Evolutionary conservation across 2,797 vertebrate species (phyloP).

Genomic region (Hipposideros larvatus): DNA sequence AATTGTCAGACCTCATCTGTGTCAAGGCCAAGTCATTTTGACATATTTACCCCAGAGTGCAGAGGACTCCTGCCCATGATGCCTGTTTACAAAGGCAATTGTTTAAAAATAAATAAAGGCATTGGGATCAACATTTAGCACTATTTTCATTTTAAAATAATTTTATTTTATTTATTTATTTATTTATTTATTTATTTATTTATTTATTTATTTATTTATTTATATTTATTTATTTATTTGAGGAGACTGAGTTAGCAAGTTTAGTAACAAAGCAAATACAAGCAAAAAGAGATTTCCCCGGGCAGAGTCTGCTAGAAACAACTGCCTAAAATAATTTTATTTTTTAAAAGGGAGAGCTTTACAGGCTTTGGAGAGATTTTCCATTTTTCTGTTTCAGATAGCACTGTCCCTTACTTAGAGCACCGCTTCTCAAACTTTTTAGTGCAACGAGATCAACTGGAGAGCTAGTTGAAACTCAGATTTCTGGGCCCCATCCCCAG

Average conservation of each 20-base stretch:
- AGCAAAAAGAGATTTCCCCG: too few species aligned
- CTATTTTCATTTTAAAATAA: conserved; percentile 60
- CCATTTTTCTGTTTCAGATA: conserved; percentile 10
- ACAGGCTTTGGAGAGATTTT: conserved; percentile 43
- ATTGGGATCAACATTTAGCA: conserved; percentile 48
- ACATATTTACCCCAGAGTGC: neutral
- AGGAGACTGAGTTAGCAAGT: too few species aligned
- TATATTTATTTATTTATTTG: neutral
- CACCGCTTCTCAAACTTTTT: neutral
- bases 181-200: neutral
- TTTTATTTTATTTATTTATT: conserved; percentile 16
- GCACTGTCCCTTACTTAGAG: neutral
- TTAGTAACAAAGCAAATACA: too few species aligned
- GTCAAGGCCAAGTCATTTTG: neutral
- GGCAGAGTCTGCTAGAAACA: too few species aligned
- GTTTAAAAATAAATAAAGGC: neutral
- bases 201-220: neutral
- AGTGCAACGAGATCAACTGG: neutral
- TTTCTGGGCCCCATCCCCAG: neutral
- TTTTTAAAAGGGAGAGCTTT: neutral
- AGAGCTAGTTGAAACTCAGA: neutral
- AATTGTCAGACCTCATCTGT: neutral
- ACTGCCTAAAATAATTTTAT: too few species aligned
- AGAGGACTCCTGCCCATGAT: neutral
- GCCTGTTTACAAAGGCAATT: conserved; percentile 14